phyloP scores from a whole-genome alignment of 2,797 vertebrate species.

The Hemibagrus guttatus region DNA sequence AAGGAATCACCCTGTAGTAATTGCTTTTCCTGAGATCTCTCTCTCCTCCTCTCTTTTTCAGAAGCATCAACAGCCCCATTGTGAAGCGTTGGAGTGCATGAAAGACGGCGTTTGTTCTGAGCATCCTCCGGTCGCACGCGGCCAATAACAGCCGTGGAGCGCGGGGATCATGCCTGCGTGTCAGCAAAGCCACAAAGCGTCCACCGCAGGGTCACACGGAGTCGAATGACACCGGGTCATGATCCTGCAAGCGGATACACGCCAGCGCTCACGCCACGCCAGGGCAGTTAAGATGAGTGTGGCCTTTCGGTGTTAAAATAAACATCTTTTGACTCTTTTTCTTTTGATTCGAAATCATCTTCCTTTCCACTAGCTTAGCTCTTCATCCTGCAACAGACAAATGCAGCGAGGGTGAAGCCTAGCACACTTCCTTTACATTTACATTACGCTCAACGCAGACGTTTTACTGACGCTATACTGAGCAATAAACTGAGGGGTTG shows the following conservation, averaged over 20 bases:
- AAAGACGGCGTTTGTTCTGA: slow-evolving; percentile 46
- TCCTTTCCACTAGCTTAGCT: no score
- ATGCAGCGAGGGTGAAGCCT: background rate
- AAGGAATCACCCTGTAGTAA: background rate
- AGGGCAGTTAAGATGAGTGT: background rate
- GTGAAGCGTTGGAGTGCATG: slow-evolving; percentile 43
- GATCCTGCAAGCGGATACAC: background rate
- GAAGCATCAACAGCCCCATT: slow-evolving; percentile 56
- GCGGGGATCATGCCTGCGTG: slow-evolving; percentile 37
- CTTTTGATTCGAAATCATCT: background rate
- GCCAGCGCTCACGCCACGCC: background rate
- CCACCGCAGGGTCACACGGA: slow-evolving; percentile 35
- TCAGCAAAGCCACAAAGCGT: slow-evolving; percentile 39
- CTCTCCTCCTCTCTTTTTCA: slow-evolving; percentile 27
- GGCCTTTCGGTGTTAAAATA: background rate
- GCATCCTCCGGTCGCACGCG: slow-evolving; percentile 27
- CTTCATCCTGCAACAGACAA: no score
- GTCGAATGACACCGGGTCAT: slow-evolving; percentile 8
- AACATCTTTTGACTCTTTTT: background rate
- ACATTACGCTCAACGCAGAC: no score
- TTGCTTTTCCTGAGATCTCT: background rate
- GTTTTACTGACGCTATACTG: no score
- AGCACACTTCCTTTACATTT: background rate
- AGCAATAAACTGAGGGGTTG: no score
- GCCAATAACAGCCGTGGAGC: slow-evolving; percentile 32